phyloP scores from a whole-genome alignment of 2,888 invertebrate species.

The Trachelus iudaicus region DNA sequence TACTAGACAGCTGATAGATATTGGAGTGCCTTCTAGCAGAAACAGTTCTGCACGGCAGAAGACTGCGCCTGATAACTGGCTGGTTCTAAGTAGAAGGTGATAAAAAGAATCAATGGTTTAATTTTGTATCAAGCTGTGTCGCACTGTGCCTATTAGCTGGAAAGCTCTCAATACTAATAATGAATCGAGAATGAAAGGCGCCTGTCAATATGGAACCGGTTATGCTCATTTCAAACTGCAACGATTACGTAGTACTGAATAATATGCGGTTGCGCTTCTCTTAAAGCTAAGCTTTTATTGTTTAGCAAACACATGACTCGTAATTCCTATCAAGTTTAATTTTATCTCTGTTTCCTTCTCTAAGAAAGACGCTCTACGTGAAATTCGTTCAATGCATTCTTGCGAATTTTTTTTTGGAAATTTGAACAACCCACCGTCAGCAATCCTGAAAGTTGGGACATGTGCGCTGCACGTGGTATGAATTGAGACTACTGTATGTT shows the following conservation, averaged over 20 bases:
- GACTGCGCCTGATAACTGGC: background rate
- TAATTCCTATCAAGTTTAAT: background rate
- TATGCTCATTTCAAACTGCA: background rate
- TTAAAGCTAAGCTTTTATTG: background rate
- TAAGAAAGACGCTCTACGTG: too few species aligned
- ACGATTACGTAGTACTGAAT: background rate
- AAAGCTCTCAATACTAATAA: background rate
- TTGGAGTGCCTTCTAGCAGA: background rate
- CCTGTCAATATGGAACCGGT: background rate
- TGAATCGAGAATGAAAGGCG: background rate
- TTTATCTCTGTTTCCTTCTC: background rate
- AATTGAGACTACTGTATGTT: background rate
- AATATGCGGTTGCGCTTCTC: background rate
- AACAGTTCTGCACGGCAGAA: background rate
- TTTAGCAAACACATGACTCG: background rate
- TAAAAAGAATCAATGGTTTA: background rate
- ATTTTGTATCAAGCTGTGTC: background rate
- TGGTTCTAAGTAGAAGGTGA: background rate
- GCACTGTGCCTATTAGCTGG: background rate
- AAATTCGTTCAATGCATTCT: too few species aligned
- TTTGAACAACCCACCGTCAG: too few species aligned
- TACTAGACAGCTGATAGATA: background rate
- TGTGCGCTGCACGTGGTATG: background rate
- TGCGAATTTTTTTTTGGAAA: too few species aligned
- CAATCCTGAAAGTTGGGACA: background rate